Evolutionary conservation across 2,888 invertebrate species (phyloP).

Genomic region (Acanthacorydalis orientalis): DNA sequence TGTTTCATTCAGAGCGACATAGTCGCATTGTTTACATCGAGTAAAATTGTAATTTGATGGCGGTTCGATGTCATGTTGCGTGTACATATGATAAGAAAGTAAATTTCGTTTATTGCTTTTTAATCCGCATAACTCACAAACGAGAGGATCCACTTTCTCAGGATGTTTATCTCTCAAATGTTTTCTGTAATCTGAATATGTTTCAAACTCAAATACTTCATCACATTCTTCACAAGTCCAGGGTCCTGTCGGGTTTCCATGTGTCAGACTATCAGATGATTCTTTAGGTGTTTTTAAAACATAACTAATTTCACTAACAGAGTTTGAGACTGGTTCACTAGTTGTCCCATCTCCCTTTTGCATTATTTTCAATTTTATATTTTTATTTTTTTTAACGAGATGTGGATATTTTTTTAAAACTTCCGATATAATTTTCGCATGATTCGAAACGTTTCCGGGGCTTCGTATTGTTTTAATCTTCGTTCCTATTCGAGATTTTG

Average conservation of each 20-base stretch:
- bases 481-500: slow-evolving; percentile 8
- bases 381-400: slow-evolving; percentile 71
- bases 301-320: slow-evolving; percentile 8
- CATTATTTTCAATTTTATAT: slow-evolving; percentile 71
- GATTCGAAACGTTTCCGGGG: slow-evolving; percentile 32
- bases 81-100: slow-evolving; percentile 60
- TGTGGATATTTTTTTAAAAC: slow-evolving; percentile 79
- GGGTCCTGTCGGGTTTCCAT: slow-evolving; percentile 6
- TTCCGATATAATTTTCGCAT: slow-evolving; percentile 76
- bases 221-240: slow-evolving; percentile 54
- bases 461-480: slow-evolving; percentile 9
- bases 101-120: slow-evolving; percentile 55
- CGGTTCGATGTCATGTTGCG: slow-evolving; percentile 56
- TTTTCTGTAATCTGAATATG: slow-evolving; percentile 62
- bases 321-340: slow-evolving; percentile 4
- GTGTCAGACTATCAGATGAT: not conserved
- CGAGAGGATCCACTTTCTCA: slow-evolving; percentile 55
- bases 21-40: slow-evolving; percentile 59
- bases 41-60: slow-evolving; percentile 57
- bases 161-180: slow-evolving; percentile 70
- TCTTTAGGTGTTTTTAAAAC: slow-evolving; percentile 9
- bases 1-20: slow-evolving; percentile 55
- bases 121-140: slow-evolving; percentile 76
- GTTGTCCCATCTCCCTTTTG: slow-evolving; percentile 28
- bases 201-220: slow-evolving; percentile 51